Evolutionary conservation across 2,888 invertebrate genomes (phyloP).

Genomic region (Eristalis pertinax): DNA sequence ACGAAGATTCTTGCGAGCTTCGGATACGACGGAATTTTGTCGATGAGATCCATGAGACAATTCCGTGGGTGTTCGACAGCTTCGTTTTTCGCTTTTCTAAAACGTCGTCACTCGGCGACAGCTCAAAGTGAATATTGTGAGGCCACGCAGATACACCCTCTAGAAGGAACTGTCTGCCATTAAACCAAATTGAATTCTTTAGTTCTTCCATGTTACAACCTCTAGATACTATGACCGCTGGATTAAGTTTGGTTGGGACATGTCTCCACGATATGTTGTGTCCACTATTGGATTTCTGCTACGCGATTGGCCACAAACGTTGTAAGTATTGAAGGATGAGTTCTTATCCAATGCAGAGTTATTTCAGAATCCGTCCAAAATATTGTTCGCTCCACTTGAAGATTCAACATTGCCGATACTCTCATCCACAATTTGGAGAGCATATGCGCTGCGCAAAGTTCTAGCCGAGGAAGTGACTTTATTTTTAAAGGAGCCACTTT

Average conservation of each 20-base stretch:
- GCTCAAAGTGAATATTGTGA: neutral
- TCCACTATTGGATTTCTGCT: slow-evolving; percentile 51
- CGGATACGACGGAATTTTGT: neutral
- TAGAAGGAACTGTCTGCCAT: slow-evolving; percentile 8
- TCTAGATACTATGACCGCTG: slow-evolving; percentile 30
- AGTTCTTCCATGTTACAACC: slow-evolving; percentile 33
- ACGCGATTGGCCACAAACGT: slow-evolving; percentile 47
- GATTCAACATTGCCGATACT: slow-evolving; percentile 29
- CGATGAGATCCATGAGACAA: neutral
- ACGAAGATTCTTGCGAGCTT: neutral
- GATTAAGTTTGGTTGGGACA: slow-evolving; percentile 39
- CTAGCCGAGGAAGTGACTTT: slow-evolving; percentile 39
- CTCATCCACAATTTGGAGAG: slow-evolving; percentile 36
- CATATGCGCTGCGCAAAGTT: slow-evolving; percentile 56
- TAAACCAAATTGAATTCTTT: slow-evolving; percentile 39
- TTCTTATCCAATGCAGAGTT: slow-evolving; percentile 46
- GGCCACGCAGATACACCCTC: neutral
- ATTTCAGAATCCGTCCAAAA: slow-evolving; percentile 49
- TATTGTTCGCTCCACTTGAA: slow-evolving; percentile 21
- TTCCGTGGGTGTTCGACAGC: neutral
- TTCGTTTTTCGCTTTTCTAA: slow-evolving; percentile 7
- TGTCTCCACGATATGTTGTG: slow-evolving; percentile 31
- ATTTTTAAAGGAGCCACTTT: slow-evolving; percentile 59
- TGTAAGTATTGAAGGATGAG: slow-evolving; percentile 24
- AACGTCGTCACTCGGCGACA: neutral